Evolutionary conservation across 2,113 vertebrate genomes (phyloP).

Genomic region (Zeus faber): DNA sequence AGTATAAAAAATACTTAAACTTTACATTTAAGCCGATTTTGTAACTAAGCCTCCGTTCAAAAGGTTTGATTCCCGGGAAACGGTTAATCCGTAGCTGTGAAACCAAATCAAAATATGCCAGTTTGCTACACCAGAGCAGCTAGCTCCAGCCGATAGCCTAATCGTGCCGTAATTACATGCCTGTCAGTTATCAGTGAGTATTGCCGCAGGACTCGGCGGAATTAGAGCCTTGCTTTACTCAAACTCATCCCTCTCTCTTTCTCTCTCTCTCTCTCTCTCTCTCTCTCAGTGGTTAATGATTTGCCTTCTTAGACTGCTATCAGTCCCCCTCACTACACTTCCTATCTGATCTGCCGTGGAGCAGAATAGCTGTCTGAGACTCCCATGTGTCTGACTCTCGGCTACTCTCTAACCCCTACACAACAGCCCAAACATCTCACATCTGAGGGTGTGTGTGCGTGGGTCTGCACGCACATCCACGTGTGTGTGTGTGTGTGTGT

Average conservation of each 20-base stretch:
- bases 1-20: no score
- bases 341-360: slow-evolving; percentile 25
- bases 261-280: slow-evolving; percentile 4
- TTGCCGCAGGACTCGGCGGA: slow-evolving; percentile 11
- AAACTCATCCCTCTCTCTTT: background rate
- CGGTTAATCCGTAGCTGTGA: background rate
- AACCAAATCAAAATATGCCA: background rate
- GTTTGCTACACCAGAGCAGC: background rate
- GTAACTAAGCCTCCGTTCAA: slow-evolving; percentile 1
- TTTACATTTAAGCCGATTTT: no score
- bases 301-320: slow-evolving; percentile 18
- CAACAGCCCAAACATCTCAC: background rate
- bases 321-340: slow-evolving; percentile 16
- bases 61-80: background rate
- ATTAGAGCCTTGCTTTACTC: slow-evolving; percentile 20
- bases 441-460: background rate
- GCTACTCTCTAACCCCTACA: slow-evolving; percentile 19
- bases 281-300: slow-evolving; percentile 29
- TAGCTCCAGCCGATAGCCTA: slow-evolving; percentile 9
- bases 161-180: slow-evolving; percentile 19
- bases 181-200: slow-evolving; percentile 16
- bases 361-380: background rate
- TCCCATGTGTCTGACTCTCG: slow-evolving; percentile 5
- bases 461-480: background rate
- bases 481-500: background rate